A percentile compares a stretch with the other conserved stretches of the same genome.
Conservation (phyloP, 2,797 vertebrate genomes). For the Coregonus suidteri region DNA sequence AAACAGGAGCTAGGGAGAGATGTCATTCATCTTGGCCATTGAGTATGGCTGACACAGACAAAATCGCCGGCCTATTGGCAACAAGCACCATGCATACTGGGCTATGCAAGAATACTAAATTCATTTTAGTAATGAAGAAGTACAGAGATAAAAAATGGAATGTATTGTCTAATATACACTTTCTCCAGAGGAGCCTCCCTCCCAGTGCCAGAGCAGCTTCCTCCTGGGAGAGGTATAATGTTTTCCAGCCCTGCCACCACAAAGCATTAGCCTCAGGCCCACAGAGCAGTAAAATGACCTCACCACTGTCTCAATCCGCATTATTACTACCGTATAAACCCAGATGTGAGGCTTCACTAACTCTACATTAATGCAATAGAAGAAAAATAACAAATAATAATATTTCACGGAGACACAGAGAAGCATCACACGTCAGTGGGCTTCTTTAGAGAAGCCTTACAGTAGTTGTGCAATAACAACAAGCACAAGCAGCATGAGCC, state of each 20-base stretch:
- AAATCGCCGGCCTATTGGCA: background rate
- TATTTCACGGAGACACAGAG: background rate
- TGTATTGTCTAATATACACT: background rate
- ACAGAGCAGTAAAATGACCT: background rate
- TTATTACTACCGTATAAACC: background rate
- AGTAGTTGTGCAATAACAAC: background rate
- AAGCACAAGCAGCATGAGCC: background rate
- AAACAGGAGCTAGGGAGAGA: background rate
- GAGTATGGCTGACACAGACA: slow-evolving; percentile 4
- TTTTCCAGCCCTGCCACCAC: background rate
- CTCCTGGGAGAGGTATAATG: background rate
- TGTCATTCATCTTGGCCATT: background rate
- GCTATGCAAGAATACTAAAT: background rate
- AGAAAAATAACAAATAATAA: background rate
- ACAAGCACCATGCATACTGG: background rate
- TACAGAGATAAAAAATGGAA: background rate
- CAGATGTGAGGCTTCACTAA: background rate
- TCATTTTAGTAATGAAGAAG: background rate
- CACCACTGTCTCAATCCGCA: background rate
- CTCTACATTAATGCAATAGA: background rate
- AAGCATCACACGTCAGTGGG: background rate
- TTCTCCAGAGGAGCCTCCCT: background rate
- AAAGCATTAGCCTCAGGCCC: background rate
- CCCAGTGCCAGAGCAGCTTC: background rate
- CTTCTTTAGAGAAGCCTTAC: background rate